Base-by-base conservation (phyloP, 2,113 vertebrate species). In the Nothocercus julius region DNA sequence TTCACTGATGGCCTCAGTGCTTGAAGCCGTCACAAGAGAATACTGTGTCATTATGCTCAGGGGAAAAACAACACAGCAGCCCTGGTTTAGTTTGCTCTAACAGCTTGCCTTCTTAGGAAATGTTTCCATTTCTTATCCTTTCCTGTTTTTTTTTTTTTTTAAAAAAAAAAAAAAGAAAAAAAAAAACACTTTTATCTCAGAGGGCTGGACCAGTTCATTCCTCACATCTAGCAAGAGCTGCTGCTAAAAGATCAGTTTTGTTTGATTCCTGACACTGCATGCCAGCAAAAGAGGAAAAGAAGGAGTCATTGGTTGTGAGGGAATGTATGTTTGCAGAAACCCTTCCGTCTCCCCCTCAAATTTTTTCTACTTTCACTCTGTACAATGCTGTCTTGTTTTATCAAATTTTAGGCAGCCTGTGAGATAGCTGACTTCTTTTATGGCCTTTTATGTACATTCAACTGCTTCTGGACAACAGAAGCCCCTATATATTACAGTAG, bases 151-250 rank as follows among this genome's bases (percentile, higher is more conserved):
- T 16, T 84, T 30, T 40, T 72, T 93, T 94, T 84, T 28, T 38
- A 36, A 36, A 36, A 36, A 36, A 36, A 36, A 36, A 36, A 36
- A 36, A 36, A 36, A 36, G 8, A 36, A 36, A 36, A 36, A 36
- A 36, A 36, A 36, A 36, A 36, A 36, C 63, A 72, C 77, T 92
- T 84, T 81, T 40, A 27, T 89, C 62, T 94, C 56, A 20, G 66
- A 90, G 66, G 66, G 91, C 69, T 84, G 69, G 38, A 47, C 32
- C 27, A 68, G 81, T 94, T 96, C 92, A 92, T 47, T 82, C 77
- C 77, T 92, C 38, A 64, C 32, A 64, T 89, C 38, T 62, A 89
- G 47, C 74, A 84, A 86, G 66, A 92, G 38, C 89, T 90, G 42
- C 66, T 87, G 70, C 81, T 5, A n/a, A 66, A 80, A 88, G 61